These are phyloP conservation scores for Listronotus bonariensis DNA, from an alignment of 1,140 invertebrate genomes.

Conservation along the genomic window DNA sequence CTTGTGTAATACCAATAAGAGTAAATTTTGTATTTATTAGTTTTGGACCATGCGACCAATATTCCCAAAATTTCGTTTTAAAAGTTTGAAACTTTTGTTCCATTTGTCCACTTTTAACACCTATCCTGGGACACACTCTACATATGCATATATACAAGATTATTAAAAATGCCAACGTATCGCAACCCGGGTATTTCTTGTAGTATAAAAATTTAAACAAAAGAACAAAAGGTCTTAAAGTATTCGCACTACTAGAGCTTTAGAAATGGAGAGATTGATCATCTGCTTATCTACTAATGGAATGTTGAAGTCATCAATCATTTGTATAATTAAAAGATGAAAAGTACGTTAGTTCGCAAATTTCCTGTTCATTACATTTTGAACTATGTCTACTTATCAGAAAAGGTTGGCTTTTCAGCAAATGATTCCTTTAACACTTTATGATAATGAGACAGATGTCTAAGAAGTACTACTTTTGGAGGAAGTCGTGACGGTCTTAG, in stretches of 20 bases:
- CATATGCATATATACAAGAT: no score
- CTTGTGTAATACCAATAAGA: no score
- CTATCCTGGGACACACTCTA: no score
- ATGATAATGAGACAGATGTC: constrained; percentile 10
- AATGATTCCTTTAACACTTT: constrained; percentile 3
- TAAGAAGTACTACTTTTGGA: no score
- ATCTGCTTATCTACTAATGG: constrained; percentile 16
- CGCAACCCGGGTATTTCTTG: no score
- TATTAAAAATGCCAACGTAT: no score
- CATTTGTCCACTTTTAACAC: no score
- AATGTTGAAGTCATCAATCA: constrained; percentile 16
- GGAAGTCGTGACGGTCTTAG: no score
- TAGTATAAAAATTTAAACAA: not conserved
- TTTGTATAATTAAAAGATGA: constrained; percentile 28
- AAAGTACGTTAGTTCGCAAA: constrained; percentile 22
- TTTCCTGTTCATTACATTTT: constrained; percentile 25
- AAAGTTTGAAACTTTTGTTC: no score
- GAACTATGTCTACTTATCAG: constrained; percentile 15
- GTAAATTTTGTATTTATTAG: no score
- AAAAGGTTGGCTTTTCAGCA: constrained; percentile 3
- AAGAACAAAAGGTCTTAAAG: constrained; percentile 15
- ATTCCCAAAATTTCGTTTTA: no score
- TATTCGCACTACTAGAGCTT: constrained; percentile 11
- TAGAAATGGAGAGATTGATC: constrained; percentile 12
- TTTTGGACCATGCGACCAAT: no score